A percentile compares a stretch with the other conserved stretches of the same genome.
phyloP scores from a whole-genome alignment of 2,113 vertebrate genomes.

The Periophthalmus modestus region DNA sequence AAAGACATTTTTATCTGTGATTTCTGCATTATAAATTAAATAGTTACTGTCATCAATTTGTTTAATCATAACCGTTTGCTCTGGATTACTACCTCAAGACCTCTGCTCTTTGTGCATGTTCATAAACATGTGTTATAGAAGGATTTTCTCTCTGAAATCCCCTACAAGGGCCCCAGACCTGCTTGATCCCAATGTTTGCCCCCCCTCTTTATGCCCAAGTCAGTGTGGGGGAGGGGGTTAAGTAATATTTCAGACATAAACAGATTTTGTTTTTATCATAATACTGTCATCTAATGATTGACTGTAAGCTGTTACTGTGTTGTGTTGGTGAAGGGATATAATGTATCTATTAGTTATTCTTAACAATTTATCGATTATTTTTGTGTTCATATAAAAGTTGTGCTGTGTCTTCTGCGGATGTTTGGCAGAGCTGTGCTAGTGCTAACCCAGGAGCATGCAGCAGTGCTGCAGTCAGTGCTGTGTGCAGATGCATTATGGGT shows the following conservation, averaged over 20 bases:
- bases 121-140: constrained; percentile 13
- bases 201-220: constrained; percentile 37
- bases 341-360: constrained; percentile 8
- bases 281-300: constrained; percentile 58
- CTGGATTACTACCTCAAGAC: background rate
- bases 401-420: constrained; percentile 24
- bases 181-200: constrained; percentile 60
- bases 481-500: constrained; percentile 78
- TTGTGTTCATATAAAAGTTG: constrained; percentile 19
- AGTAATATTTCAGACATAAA: constrained; percentile 73
- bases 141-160: constrained; percentile 42
- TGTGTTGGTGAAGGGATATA: constrained; percentile 14
- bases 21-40: background rate
- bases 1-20: constrained; percentile 25
- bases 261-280: constrained; percentile 58
- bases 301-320: constrained; percentile 24
- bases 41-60: background rate
- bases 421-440: constrained; percentile 24
- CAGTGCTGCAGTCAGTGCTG: constrained; percentile 52
- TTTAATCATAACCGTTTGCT: background rate
- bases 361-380: constrained; percentile 7
- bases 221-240: constrained; percentile 53
- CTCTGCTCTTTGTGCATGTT: constrained; percentile 9
- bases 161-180: constrained; percentile 52
- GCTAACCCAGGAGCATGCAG: constrained; percentile 49